Evolutionary conservation across 2,888 invertebrate species (phyloP).

Genomic region (Zele albiditarsus): DNA sequence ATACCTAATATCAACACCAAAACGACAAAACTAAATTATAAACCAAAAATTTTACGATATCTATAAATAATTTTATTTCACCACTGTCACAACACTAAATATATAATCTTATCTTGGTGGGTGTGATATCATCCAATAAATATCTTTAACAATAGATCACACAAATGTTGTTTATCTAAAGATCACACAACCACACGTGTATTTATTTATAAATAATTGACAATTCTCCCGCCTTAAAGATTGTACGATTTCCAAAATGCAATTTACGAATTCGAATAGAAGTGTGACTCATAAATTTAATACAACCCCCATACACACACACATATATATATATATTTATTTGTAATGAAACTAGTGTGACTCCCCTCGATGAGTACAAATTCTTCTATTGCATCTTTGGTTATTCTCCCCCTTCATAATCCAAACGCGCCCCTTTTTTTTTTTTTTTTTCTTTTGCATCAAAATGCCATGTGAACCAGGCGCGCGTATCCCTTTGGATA

Average conservation of each 20-base stretch:
- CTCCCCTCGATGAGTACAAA: not conserved
- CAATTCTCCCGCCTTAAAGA: not conserved
- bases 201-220: conserved; percentile 9
- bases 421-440: not conserved
- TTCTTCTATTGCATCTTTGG: not conserved
- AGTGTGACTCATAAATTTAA: not conserved
- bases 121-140: not conserved
- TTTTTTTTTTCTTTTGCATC: not conserved
- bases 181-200: not conserved
- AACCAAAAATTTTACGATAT: too few relatives aligned
- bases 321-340: not conserved
- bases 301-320: not conserved
- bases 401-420: not conserved
- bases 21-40: too few relatives aligned
- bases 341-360: not conserved
- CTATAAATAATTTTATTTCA: not conserved
- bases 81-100: not conserved
- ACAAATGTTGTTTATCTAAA: not conserved
- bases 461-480: conserved; percentile 1
- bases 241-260: not conserved
- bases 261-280: not conserved
- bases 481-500: conserved; percentile 8
- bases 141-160: not conserved
- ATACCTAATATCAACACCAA: too few relatives aligned
- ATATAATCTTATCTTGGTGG: not conserved